Percentiles rank a stretch among this genome's conserved stretches.
These are phyloP conservation scores for Hyperoplus lanceolatus DNA, from an alignment of 2,797 vertebrate genomes.

Conservation along the genomic window DNA sequence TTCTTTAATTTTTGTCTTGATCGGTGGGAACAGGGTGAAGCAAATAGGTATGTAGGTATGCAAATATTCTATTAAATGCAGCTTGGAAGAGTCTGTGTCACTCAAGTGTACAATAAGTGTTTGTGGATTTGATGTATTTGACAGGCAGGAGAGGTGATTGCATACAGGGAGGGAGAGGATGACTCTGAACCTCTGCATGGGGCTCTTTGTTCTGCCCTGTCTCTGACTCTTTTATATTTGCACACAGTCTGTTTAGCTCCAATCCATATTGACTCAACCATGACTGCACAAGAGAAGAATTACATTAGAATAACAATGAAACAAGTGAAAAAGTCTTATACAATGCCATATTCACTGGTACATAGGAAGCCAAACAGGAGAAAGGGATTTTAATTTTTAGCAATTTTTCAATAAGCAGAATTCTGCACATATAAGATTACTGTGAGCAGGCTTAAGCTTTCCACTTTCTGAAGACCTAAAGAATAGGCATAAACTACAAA, in stretches of 20 bases:
- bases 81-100: constrained; percentile 39
- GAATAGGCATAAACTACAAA: neutral
- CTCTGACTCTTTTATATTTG: constrained; percentile 26
- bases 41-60: neutral
- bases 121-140: constrained; percentile 45
- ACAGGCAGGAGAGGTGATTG: constrained; percentile 49
- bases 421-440: constrained; percentile 32
- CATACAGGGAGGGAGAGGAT: constrained; percentile 15
- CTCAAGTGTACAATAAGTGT: constrained; percentile 38
- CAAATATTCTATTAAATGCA: constrained; percentile 55
- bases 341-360: neutral
- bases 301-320: constrained; percentile 34
- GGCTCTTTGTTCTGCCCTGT: constrained; percentile 38
- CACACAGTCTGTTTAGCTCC: constrained; percentile 9
- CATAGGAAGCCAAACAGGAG: constrained; percentile 26
- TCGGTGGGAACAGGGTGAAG: neutral
- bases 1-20: constrained; percentile 14
- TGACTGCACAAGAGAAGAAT: neutral
- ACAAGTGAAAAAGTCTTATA: neutral
- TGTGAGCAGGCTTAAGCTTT: constrained; percentile 9
- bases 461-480: constrained; percentile 18
- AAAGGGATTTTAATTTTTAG: constrained; percentile 13
- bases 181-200: constrained; percentile 37
- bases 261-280: constrained; percentile 24
- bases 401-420: constrained; percentile 11